Evolutionary conservation across 1,140 invertebrate genomes (phyloP).

Genomic region (Phthorimaea operculella): DNA sequence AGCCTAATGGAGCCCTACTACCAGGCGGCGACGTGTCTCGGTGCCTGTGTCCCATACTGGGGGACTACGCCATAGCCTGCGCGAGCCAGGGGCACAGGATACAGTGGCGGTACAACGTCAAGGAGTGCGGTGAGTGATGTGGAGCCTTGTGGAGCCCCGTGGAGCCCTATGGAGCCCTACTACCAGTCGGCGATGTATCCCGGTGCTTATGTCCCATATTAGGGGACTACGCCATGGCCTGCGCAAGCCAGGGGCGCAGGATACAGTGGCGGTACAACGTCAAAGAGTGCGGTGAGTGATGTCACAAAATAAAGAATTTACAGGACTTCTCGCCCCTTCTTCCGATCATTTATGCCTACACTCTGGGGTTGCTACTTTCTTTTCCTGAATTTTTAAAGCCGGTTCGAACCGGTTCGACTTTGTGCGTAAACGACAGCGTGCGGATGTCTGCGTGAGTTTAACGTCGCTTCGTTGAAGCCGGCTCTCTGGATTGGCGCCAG

Average conservation of each 20-base stretch:
- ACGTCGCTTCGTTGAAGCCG: too few species aligned
- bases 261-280: constrained; percentile 83
- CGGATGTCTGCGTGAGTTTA: too few species aligned
- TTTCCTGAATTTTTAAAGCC: too few species aligned
- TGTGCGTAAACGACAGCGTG: too few species aligned
- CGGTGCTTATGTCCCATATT: constrained; percentile 85
- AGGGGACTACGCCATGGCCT: constrained; percentile 82
- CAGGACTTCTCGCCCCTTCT: too few species aligned
- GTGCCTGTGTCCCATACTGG: constrained; percentile 84
- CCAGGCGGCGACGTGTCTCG: constrained; percentile 69
- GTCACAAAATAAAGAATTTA: too few species aligned
- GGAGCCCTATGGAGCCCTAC: constrained; percentile 69
- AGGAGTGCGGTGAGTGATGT: constrained; percentile 80
- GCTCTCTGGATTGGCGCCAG: too few species aligned
- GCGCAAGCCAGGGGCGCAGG: constrained; percentile 75
- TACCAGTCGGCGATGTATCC: constrained; percentile 72
- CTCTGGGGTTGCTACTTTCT: too few species aligned
- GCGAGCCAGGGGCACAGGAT: constrained; percentile 75
- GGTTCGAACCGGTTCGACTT: too few species aligned
- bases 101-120: constrained; percentile 80
- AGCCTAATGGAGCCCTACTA: constrained; percentile 70
- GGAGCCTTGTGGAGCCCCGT: too few species aligned
- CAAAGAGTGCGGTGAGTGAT: constrained; percentile 79
- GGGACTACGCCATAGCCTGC: constrained; percentile 84
- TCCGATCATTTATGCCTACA: too few species aligned